Conservation (phyloP, 2,113 vertebrate species). For the Tylochromis polylepis region DNA sequence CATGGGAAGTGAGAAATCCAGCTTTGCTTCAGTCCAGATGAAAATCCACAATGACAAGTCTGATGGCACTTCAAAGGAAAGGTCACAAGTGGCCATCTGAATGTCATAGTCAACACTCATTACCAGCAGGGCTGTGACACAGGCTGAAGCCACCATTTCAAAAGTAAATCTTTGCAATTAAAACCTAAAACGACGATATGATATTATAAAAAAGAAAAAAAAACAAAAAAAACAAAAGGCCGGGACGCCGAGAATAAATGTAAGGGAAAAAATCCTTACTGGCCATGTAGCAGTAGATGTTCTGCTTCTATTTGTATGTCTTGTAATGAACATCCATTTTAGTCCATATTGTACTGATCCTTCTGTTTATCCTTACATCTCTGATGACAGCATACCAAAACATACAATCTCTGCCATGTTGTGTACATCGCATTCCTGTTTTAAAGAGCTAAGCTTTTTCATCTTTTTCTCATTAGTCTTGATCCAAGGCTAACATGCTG, state of each 20-base stretch:
- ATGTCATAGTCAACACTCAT: constrained; percentile 33
- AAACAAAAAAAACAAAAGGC: neutral
- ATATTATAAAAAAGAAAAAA: neutral
- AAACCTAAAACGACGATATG: neutral
- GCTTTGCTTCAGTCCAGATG: constrained; percentile 42
- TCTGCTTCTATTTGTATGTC: neutral
- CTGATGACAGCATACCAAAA: constrained; percentile 32
- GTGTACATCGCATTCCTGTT: constrained; percentile 35
- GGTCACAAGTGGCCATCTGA: constrained; percentile 51
- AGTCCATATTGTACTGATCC: neutral
- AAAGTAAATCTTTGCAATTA: neutral
- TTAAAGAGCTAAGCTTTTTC: constrained; percentile 32
- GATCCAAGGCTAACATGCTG: constrained; percentile 52
- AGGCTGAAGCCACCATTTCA: neutral
- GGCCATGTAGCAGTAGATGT: neutral
- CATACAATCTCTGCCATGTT: constrained; percentile 42
- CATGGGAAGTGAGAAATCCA: constrained; percentile 57
- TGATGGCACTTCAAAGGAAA: constrained; percentile 54
- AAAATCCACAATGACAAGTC: constrained; percentile 51
- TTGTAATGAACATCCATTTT: constrained; percentile 2
- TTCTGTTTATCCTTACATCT: constrained; percentile 39
- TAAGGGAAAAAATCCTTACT: neutral
- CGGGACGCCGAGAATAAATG: neutral
- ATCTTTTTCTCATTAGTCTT: constrained; percentile 42
- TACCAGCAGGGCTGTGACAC: constrained; percentile 6